Percentiles rank a stretch among this genome's conserved stretches.
Conservation (phyloP, 2,888 invertebrate species). For the Tiphia femorata region DNA sequence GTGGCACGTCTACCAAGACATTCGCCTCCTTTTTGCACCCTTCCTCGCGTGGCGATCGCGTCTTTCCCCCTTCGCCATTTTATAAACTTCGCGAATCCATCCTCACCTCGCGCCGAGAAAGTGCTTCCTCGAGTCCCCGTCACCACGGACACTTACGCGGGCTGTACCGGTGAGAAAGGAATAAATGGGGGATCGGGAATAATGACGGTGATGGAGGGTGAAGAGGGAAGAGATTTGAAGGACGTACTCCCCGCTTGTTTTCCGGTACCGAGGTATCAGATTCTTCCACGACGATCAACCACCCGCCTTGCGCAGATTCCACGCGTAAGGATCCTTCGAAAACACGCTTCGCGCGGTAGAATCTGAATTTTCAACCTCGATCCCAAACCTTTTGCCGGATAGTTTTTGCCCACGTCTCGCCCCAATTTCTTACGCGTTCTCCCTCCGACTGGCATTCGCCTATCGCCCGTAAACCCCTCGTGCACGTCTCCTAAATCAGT, state of each 20-base stretch:
- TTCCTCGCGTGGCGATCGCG: slow-evolving; percentile 9
- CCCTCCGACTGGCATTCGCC: background rate
- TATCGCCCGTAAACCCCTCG: slow-evolving; percentile 2
- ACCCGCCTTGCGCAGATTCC: slow-evolving; percentile 43
- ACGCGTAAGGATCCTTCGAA: too few relatives aligned
- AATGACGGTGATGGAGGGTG: background rate
- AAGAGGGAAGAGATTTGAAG: background rate
- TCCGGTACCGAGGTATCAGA: slow-evolving; percentile 31
- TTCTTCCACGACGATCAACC: slow-evolving; percentile 34
- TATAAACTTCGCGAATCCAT: slow-evolving; percentile 53
- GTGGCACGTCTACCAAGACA: background rate
- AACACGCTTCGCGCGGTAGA: too few relatives aligned
- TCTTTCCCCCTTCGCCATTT: slow-evolving; percentile 32
- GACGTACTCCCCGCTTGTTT: slow-evolving; percentile 1
- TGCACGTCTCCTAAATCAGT: slow-evolving; percentile 23
- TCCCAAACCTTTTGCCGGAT: too few relatives aligned
- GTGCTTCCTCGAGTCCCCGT: slow-evolving; percentile 44
- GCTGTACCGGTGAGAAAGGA: slow-evolving; percentile 27
- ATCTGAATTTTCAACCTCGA: background rate
- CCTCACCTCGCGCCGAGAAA: slow-evolving; percentile 33
- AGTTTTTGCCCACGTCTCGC: background rate
- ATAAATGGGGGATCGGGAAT: slow-evolving; percentile 14
- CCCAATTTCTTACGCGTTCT: background rate
- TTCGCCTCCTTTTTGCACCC: background rate
- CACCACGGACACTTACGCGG: slow-evolving; percentile 42